Percentiles rank a stretch among this genome's conserved stretches.
These are phyloP conservation scores for Setipinna tenuifilis DNA, from an alignment of 2,797 vertebrate genomes.

Conservation along the genomic window DNA sequence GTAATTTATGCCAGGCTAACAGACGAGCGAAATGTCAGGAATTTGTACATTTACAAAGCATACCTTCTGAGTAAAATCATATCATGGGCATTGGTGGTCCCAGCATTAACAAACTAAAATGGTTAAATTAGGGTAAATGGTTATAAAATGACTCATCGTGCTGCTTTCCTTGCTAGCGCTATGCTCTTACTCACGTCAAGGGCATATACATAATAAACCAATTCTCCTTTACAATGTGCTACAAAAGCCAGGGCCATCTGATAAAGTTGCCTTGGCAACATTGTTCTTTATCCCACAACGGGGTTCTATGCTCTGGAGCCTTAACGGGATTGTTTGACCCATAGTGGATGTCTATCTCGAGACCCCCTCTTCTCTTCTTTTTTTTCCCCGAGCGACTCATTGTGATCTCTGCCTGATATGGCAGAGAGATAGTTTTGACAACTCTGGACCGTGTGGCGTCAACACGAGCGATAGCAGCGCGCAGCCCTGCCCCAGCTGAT, in stretches of 20 bases:
- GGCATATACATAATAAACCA: not conserved
- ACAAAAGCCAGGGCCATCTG: slow-evolving; percentile 36
- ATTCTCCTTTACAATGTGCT: not conserved
- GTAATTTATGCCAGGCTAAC: not conserved
- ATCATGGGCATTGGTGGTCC: too few relatives aligned
- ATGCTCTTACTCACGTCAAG: not conserved
- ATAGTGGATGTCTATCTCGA: slow-evolving; percentile 71
- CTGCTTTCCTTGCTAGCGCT: not conserved
- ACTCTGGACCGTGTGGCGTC: slow-evolving; percentile 80
- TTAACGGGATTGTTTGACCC: slow-evolving; percentile 66
- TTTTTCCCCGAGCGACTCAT: slow-evolving; percentile 40
- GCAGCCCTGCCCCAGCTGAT: slow-evolving; percentile 67
- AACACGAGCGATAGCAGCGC: slow-evolving; percentile 69
- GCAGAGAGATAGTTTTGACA: slow-evolving; percentile 79
- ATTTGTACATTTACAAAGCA: not conserved
- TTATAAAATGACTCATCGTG: not conserved
- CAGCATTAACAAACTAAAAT: too few relatives aligned
- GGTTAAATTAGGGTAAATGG: not conserved
- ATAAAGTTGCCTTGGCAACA: slow-evolving; percentile 67
- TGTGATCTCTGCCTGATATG: slow-evolving; percentile 69
- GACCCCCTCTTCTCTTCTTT: slow-evolving; percentile 50
- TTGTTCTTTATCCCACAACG: slow-evolving; percentile 68
- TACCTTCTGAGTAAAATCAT: too few relatives aligned
- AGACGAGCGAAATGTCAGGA: not conserved
- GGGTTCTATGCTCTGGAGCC: slow-evolving; percentile 51